Percentiles rank a stretch among this genome's conserved stretches.
phyloP scores from a whole-genome alignment of 2,888 invertebrate species.

The Cheilosia impressa region DNA sequence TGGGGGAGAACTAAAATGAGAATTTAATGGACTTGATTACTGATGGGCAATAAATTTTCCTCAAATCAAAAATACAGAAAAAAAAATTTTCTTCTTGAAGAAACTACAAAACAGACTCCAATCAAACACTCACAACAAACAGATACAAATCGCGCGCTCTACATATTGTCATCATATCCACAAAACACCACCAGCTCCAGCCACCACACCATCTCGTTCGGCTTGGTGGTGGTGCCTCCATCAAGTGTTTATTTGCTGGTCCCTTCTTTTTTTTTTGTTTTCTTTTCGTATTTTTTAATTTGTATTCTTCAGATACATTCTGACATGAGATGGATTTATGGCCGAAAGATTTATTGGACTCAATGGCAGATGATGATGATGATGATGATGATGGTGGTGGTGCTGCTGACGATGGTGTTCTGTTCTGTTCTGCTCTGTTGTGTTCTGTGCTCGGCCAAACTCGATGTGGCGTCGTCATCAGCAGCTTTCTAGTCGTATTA shows the following conservation, averaged over 20 bases:
- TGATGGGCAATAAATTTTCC: slow-evolving; percentile 77
- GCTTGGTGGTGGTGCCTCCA: slow-evolving; percentile 40
- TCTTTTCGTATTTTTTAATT: slow-evolving; percentile 69
- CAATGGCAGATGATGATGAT: slow-evolving; percentile 73
- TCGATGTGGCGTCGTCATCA: slow-evolving; percentile 45
- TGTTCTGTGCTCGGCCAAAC: neutral
- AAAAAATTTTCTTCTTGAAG: slow-evolving; percentile 32
- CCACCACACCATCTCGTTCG: neutral
- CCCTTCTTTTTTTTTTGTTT: slow-evolving; percentile 18
- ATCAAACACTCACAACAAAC: slow-evolving; percentile 75
- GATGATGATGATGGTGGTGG: slow-evolving; percentile 35
- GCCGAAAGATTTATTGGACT: slow-evolving; percentile 75
- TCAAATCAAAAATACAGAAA: slow-evolving; percentile 72
- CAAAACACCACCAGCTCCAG: slow-evolving; percentile 46
- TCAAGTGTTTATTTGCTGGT: slow-evolving; percentile 72
- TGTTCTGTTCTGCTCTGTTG: neutral
- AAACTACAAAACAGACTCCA: slow-evolving; percentile 68
- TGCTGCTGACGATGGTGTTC: slow-evolving; percentile 22
- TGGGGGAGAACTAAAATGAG: slow-evolving; percentile 74
- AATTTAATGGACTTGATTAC: slow-evolving; percentile 79
- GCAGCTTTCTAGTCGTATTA: neutral
- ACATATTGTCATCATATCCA: slow-evolving; percentile 75
- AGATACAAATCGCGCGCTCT: slow-evolving; percentile 74
- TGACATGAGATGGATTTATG: slow-evolving; percentile 75
- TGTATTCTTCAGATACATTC: slow-evolving; percentile 74